These are phyloP conservation scores for Corvus hawaiiensis DNA, from an alignment of 2,113 vertebrate genomes.

Conservation along the genomic window DNA sequence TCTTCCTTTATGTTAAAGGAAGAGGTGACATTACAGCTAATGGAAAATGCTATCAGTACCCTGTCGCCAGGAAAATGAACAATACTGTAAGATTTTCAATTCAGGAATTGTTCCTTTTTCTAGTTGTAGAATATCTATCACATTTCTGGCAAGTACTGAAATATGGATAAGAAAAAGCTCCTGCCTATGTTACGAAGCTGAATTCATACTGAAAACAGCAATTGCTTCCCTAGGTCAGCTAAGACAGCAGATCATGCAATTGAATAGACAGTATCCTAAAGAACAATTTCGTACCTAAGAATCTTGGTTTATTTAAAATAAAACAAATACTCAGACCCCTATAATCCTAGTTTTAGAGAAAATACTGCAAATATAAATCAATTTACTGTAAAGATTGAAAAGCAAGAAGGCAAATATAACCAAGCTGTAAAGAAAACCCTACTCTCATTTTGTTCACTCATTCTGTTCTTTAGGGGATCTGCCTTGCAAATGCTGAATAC, in stretches of 20 bases:
- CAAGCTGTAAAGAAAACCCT: not conserved
- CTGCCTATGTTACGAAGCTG: not conserved
- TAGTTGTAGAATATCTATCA: not conserved
- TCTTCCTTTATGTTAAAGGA: not conserved
- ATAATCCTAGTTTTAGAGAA: not conserved
- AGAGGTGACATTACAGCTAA: not conserved
- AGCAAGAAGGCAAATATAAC: not conserved
- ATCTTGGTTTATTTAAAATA: not conserved
- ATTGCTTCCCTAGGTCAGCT: not conserved
- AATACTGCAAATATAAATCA: not conserved
- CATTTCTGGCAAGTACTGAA: not conserved
- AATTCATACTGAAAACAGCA: not conserved
- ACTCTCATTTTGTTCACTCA: not conserved
- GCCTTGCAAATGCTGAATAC: not conserved
- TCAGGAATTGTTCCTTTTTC: not conserved
- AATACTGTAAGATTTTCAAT: not conserved
- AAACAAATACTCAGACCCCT: not conserved
- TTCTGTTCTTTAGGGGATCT: not conserved
- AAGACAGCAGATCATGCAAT: not conserved
- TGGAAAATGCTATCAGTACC: not conserved
- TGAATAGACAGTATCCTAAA: not conserved
- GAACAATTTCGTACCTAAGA: not conserved
- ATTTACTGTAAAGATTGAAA: not conserved
- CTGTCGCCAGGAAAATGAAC: not conserved
- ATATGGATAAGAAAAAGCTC: not conserved